Evolutionary conservation across 2,797 vertebrate genomes (phyloP), one percentile per base, ranked within the genome.

Genomic region (Tachyglossus aculeatus): DNA sequence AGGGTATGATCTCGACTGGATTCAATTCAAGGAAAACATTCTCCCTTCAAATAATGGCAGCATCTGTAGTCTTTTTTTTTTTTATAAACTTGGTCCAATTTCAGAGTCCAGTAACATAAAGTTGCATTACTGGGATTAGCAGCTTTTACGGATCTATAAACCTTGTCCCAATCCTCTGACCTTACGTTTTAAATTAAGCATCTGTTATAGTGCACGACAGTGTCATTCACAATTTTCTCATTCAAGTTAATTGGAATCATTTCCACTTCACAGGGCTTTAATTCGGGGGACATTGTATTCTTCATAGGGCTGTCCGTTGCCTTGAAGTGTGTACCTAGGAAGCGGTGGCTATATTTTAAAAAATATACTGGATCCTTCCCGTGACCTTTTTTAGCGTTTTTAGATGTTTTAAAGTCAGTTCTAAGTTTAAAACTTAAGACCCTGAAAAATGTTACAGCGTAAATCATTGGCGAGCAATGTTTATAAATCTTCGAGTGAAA

Each of bases 361-460:
- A 18, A 56, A 31, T 43, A 19, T 55, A 4, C 33, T 67, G 65
- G 9, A 16, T 18, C 15, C 61, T 51, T 45, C 9, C n/a, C 15
- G 37, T n/a, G 45, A 44, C 36, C 50, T 74, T 59, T 59, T 3
- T 18, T 72, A 51, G 45, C 40, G 24, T n/a, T n/a, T 59, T 67
- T 59, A 55, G 51, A 51, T 64, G 54, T 63, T 33, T 40, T 22
- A 50, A 68, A 44, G 54, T 53, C 16, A 15, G 45, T 48, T 40
- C 55, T 57, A 38, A n/a, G 43, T 38, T 43, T 3, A n/a, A n/a
- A n/a, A n/a, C n/a, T n/a, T 7, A 33, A 43, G 22, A 41, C 37
- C 45, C 53, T 16, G 47, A 18, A 70, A 73, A 77, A 60, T 13
- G 25, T 68, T 76, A 43, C 4, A 53, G 14, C 19, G 9, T 45